Evolutionary conservation across 2,888 invertebrate genomes (phyloP), one percentile per base, ranked within the genome.

Genomic region (Harpalus rubripes): DNA sequence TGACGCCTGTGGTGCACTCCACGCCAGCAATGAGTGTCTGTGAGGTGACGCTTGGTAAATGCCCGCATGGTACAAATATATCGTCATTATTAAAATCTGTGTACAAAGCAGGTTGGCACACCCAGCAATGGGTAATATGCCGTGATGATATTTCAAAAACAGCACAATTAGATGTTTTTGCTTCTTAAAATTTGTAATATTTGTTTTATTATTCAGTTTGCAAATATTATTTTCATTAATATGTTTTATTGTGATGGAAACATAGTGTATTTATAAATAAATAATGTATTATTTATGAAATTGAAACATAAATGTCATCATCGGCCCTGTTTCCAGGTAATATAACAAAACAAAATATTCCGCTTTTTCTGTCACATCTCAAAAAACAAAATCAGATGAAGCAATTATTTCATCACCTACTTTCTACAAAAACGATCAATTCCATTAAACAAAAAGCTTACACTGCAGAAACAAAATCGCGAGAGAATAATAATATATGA

Each of bases 361-460:
- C 58, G 16, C 58, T 59, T 12, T 16, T 10, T 59, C 16, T 16
- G 56, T 12, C 7, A 18, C 59, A n/a, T 12, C 58, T 39, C 32
- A 68, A 32, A 39, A 65, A 32, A 39, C 68, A 39, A 68, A 68
- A 32, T 26, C 26, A 18, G 18, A 68, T 41, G 32, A 32, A 32
- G 32, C 32, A 32, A 32, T 41, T 10, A 39, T 68, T 68, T 68
- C 68, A 68, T 68, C 68, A 68, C 6, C 15, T 41, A 32, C 68
- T 68, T 68, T 68, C 68, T 41, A 41, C 15, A 68, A 68, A 68
- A 68, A 39, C 32, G 6, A 68, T 16, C 59, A 59, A 16, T 68
- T 68, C 32, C 65, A 65, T 65, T 65, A 68, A 68, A 68, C 26
- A 63, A 68, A 68, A 68, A 12, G 41, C n/a, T 26, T 18, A 59